Evolutionary conservation across 2,113 vertebrate species (phyloP).

Genomic region (Pomatostomus ruficeps): DNA sequence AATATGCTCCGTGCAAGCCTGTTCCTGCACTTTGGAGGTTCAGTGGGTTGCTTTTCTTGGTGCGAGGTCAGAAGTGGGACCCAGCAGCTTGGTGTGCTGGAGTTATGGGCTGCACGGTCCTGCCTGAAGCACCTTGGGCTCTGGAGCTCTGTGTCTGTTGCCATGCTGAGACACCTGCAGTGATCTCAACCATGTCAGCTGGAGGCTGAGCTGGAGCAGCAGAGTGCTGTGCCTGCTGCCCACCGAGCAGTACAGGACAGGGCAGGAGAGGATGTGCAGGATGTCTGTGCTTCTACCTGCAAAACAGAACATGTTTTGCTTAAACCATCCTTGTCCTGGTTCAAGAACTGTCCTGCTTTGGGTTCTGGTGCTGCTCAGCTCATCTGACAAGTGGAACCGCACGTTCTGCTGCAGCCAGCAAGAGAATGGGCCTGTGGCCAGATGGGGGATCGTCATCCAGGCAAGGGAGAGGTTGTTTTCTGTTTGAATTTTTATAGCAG

Average conservation of each 20-base stretch:
- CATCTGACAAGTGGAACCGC: not conserved
- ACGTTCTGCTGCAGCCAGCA: not conserved
- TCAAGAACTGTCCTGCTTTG: not conserved
- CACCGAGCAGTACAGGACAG: not conserved
- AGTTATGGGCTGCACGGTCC: not conserved
- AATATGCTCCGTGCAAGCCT: rapidly evolving
- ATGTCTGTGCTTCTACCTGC: not conserved
- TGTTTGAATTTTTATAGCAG: not conserved
- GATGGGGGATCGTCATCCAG: not conserved
- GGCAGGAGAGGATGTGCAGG: not conserved
- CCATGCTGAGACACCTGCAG: rapidly evolving
- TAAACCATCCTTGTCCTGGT: rapidly evolving
- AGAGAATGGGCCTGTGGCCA: rapidly evolving
- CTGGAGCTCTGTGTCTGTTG: not conserved
- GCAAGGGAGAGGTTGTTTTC: not conserved
- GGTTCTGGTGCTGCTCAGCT: not conserved
- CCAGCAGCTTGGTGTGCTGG: not conserved
- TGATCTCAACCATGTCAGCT: not conserved
- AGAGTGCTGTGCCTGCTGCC: not conserved
- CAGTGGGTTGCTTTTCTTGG: not conserved
- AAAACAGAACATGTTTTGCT: not conserved
- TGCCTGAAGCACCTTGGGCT: not conserved
- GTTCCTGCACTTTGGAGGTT: not conserved
- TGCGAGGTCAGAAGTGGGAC: not conserved
- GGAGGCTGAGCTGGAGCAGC: not conserved